Evolutionary conservation across 2,113 vertebrate species (phyloP), one percentile per base, ranked within the genome.

Genomic region (Trogon surrucura): DNA sequence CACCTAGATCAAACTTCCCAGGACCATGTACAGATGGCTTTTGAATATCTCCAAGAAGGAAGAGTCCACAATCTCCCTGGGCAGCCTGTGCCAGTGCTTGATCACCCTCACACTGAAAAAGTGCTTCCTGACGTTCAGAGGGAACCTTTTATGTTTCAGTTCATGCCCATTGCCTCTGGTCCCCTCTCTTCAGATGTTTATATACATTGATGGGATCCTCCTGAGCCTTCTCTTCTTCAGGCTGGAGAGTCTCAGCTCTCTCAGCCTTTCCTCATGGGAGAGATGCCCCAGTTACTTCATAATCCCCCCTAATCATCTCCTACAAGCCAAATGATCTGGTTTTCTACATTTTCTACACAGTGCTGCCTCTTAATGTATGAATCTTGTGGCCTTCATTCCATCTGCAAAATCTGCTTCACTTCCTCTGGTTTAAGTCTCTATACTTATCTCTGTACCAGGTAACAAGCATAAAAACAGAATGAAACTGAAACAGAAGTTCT

Each of bases 31-130:
- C 53, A 66, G 32, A 4, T 0, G 1, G 30, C 32, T 71, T 71
- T 27, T 65, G 13, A 72, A 4, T n/a, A 34, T 13, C 62, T 47
- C 32, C 61, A 47, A 22, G 47, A 6, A 67, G 1, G 10, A 12
- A 53, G 19, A 56, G 7, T 34, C 11, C 27, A 54, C 10, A 58
- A 4, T 44, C 32, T 15, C 51, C 0, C 19, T 6, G 36, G 41
- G 16, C 27, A 72, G 45, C 22, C 13, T 27, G 18, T 29, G 27
- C 3, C 50, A 47, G 18, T 20, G 36, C 36, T 72, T 0, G 0
- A 16, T n/a, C 51, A 60, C 23, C 19, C 32, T 41, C 47, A 41
- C 20, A 67, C 2, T 29, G 27, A 47, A 32, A 23, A 58, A 45
- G 15, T 17, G 13, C 14, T 50, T 34, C 5, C 60, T 74, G 21